Percentiles rank a stretch among this genome's conserved stretches.
These are phyloP conservation scores for Amblyraja radiata DNA, from an alignment of 2,797 vertebrate genomes.

Conservation along the genomic window DNA sequence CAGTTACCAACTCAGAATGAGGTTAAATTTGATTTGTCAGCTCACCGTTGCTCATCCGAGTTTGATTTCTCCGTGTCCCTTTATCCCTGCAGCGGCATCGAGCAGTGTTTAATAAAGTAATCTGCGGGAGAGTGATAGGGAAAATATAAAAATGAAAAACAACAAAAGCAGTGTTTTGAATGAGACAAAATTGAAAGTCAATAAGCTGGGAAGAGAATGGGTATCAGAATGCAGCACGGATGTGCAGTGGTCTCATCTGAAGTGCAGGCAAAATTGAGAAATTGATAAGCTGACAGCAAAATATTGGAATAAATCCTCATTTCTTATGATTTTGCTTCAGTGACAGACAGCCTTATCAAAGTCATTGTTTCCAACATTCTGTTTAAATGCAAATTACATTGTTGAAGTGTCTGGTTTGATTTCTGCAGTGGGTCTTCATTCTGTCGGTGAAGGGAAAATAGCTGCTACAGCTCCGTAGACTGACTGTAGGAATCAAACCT, in stretches of 20 bases:
- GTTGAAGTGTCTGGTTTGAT: conserved; percentile 24
- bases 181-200: background rate
- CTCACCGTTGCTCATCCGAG: background rate
- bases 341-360: background rate
- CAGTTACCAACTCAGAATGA: background rate
- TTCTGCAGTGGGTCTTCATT: conserved; percentile 17
- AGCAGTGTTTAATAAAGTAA: background rate
- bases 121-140: background rate
- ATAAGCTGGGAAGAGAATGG: background rate
- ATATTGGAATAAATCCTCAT: background rate
- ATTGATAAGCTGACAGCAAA: background rate
- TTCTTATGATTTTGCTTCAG: background rate
- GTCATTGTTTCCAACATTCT: conserved; percentile 14
- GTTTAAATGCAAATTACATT: conserved; percentile 29
- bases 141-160: background rate
- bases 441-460: background rate
- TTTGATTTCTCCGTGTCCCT: background rate
- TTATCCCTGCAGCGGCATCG: background rate
- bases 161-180: background rate
- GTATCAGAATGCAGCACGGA: background rate
- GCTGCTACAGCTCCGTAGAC: too few relatives aligned
- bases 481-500: background rate
- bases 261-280: background rate
- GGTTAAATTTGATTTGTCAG: background rate
- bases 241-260: background rate